These are phyloP conservation scores for Bombyx mori DNA, from an alignment of 1,140 invertebrate species.

Conservation along the genomic window ASM3026992v2 NC_085125.1:1951001-1951500, in stretches of 20 bases:
- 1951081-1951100: conserved; percentile 44
- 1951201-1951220: conserved; percentile 14
- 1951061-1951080: conserved; percentile 60
- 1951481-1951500: too few species aligned
- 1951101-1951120: conserved; percentile 51
- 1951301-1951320: conserved; percentile 21
- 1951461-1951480: too few species aligned
- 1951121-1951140: conserved; percentile 55
- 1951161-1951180: conserved; percentile 70
- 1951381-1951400: not conserved
- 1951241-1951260: conserved; percentile 4
- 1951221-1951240: too few species aligned
- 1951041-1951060: conserved; percentile 33
- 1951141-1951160: conserved; percentile 55
- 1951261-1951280: conserved; percentile 56
- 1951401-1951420: conserved; percentile 8
- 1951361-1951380: conserved; percentile 1
- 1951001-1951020: conserved; percentile 40
- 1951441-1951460: too few species aligned
- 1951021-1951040: conserved; percentile 26
- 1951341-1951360: conserved; percentile 3
- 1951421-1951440: not conserved
- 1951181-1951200: conserved; percentile 67
- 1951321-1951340: conserved; percentile 6
- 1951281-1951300: conserved; percentile 33